Percentiles rank a stretch among this genome's conserved stretches.
These are phyloP conservation scores for Corapipo altera DNA, from an alignment of 2,113 vertebrate genomes.

Conservation along the genomic window DNA sequence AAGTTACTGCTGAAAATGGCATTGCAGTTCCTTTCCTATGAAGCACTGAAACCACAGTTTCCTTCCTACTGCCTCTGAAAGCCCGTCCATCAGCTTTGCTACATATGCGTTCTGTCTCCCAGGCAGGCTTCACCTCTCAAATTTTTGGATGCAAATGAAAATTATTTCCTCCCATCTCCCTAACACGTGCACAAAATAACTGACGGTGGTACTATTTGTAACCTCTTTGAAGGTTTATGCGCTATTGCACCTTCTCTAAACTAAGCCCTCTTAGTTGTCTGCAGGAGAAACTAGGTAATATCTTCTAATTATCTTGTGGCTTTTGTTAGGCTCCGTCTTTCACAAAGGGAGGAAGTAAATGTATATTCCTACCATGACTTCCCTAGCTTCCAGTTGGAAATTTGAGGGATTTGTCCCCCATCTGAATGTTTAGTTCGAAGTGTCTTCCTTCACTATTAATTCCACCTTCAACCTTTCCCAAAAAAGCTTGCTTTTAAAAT, in stretches of 20 bases:
- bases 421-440: neutral
- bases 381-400: neutral
- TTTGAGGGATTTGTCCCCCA: neutral
- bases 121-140: neutral
- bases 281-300: neutral
- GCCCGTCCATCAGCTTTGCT: neutral
- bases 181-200: neutral
- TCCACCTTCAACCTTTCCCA: neutral
- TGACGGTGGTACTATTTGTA: rapidly evolving
- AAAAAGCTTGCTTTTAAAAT: neutral
- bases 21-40: neutral
- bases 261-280: neutral
- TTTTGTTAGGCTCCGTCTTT: neutral
- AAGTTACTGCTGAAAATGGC: neutral
- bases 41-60: neutral
- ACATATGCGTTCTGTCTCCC: neutral
- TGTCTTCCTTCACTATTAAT: neutral
- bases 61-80: neutral
- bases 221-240: neutral
- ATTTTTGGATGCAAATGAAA: neutral
- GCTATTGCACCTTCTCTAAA: neutral
- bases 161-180: neutral
- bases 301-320: neutral
- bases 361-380: neutral
- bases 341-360: neutral